Base-by-base conservation (phyloP, 2,888 invertebrate species). In the Drosophila koepferae region DNA sequence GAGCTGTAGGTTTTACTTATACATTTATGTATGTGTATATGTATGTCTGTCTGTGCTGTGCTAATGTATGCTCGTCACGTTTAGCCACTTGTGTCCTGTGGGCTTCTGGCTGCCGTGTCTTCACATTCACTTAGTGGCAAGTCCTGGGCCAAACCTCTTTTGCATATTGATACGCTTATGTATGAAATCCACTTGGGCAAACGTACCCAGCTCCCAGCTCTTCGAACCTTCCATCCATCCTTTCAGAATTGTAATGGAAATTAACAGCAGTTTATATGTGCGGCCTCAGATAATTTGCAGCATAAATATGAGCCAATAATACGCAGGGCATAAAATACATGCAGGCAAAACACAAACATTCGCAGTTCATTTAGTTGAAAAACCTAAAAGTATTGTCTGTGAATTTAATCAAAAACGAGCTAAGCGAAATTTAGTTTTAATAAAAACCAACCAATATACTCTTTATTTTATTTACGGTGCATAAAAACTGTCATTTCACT, bases 61-160 rank as follows among this genome's bases (percentile, higher is more conserved):
- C 73, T 88, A 87, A 87, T 88, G 78, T 88, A 90, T 90, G 84
- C 90, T 76, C 79, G 86, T 90, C 89, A 90, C 89, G 89, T 90
- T 86, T 85, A 84, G 90, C 89, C 82, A 90, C 89, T 90, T 90
- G 90, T 80, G 81, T 82, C 82, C 81, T 78, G 77, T 64, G 67
- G 63, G 76, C 75, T 71, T 56, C 62, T 56, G 55, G 51, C 61
- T 64, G 54, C 68, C 84, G 75, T 74, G 81, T 81, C 84, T 78
- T 76, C 85, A 82, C 84, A 84, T 84, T 84, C 85, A 87, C 84
- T 84, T 84, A 82, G 81, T 62, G 74, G 74, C 77, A 74, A 68
- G 74, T 62, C 77, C 72, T 70, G 63, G 61, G 61, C 46, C 60
- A 63, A 77, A 81, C 78, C 87, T 82, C 62, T 61, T 84, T 84